Conservation (phyloP, 2,113 vertebrate genomes). For the Phylloscopus trochilus region DNA sequence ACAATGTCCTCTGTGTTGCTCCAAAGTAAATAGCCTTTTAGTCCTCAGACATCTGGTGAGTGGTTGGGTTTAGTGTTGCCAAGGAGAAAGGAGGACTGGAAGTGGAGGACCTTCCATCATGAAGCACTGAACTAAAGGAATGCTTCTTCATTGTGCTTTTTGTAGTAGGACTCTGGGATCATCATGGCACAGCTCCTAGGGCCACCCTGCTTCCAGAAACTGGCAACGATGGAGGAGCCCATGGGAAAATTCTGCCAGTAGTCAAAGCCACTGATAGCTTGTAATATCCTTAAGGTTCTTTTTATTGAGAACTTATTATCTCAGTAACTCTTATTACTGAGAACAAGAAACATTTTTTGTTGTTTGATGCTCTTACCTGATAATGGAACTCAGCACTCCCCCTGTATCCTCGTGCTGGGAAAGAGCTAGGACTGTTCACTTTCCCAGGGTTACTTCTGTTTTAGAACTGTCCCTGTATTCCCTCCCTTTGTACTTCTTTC, state of each 20-base stretch:
- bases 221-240: too few relatives aligned
- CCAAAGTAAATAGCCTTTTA: background rate
- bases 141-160: accelerated
- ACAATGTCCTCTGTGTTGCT: background rate
- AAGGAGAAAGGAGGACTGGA: background rate
- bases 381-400: background rate
- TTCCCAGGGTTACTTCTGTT: background rate
- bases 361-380: background rate
- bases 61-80: background rate
- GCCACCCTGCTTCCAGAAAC: background rate
- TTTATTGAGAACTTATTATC: too few relatives aligned
- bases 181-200: accelerated
- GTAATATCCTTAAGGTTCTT: background rate
- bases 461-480: background rate
- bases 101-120: background rate
- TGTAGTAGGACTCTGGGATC: background rate
- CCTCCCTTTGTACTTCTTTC: background rate
- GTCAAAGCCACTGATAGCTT: background rate
- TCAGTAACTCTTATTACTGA: too few relatives aligned
- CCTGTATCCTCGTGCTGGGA: background rate
- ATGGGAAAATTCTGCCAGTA: background rate
- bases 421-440: background rate
- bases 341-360: background rate
- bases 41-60: background rate
- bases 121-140: background rate